Percentiles rank a stretch among this genome's conserved stretches.
Evolutionary conservation across 2,113 vertebrate genomes (phyloP).

Genomic region (Trogon surrucura): DNA sequence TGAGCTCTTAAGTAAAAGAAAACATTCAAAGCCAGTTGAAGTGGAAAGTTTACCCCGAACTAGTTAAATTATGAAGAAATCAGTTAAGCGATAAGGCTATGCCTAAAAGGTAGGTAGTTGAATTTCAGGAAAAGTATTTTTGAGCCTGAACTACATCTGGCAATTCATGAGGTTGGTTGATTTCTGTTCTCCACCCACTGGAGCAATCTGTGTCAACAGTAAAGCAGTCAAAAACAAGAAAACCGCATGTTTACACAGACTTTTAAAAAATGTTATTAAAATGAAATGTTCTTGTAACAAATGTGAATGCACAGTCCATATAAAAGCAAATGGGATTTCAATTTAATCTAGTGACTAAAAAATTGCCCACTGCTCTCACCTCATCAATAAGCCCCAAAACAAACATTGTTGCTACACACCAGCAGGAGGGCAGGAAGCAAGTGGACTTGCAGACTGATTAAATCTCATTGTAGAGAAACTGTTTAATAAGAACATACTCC

Average conservation of each 20-base stretch:
- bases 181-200: conserved; percentile 8
- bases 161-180: background rate
- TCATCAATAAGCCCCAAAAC: background rate
- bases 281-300: background rate
- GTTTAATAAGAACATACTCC: background rate
- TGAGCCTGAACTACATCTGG: conserved; percentile 20
- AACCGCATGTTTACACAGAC: background rate
- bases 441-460: background rate
- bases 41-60: background rate
- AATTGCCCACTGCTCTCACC: background rate
- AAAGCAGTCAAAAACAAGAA: conserved; percentile 22
- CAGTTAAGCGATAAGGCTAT: background rate
- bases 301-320: background rate
- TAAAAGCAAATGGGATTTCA: background rate
- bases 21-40: background rate
- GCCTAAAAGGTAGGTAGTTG: background rate
- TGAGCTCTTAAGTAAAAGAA: background rate
- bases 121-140: conserved; percentile 9
- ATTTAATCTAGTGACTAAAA: background rate
- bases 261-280: background rate
- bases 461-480: background rate
- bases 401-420: background rate
- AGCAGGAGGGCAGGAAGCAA: background rate
- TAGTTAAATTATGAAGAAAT: background rate
- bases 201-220: background rate